phyloP scores from a whole-genome alignment of 92 coral and sea anemone genomes.

The Palythoa heliodiscus region DNA sequence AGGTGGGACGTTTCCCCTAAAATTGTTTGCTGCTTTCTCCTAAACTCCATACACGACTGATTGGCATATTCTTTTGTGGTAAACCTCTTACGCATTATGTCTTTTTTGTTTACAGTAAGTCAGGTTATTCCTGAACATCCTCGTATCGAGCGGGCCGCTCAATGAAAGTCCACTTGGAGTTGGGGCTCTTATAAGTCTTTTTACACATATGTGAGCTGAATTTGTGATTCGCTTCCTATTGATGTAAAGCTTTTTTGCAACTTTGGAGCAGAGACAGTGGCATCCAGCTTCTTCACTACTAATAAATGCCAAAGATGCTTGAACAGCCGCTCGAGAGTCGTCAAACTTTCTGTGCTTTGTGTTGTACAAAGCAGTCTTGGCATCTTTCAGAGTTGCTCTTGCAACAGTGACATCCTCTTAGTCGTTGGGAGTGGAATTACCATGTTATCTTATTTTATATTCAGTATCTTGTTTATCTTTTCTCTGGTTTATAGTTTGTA shows the following conservation, averaged over 20 bases:
- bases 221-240: slow-evolving; percentile 22
- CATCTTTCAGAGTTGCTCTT: slow-evolving; percentile 21
- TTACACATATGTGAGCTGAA: neutral
- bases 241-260: slow-evolving; percentile 39
- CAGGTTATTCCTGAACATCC: slow-evolving; percentile 49
- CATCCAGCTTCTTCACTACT: slow-evolving; percentile 30
- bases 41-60: slow-evolving; percentile 53
- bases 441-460: no score
- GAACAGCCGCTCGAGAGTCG: slow-evolving; percentile 32
- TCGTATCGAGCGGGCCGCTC: slow-evolving; percentile 43
- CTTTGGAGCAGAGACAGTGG: slow-evolving; percentile 36
- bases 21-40: slow-evolving; percentile 24
- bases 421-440: slow-evolving; percentile 16
- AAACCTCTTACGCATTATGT: slow-evolving; percentile 6
- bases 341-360: no score
- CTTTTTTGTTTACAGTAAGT: slow-evolving; percentile 32
- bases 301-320: slow-evolving; percentile 23
- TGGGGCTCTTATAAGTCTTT: neutral
- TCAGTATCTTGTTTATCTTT: neutral
- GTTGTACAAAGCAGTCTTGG: neutral
- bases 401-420: slow-evolving; percentile 21
- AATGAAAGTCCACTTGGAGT: slow-evolving; percentile 36
- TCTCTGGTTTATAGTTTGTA: neutral
- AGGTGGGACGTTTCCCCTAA: neutral
- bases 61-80: neutral